Conservation (phyloP, 2,888 invertebrate genomes). For the Dryocosmus kuriphilus region DNA sequence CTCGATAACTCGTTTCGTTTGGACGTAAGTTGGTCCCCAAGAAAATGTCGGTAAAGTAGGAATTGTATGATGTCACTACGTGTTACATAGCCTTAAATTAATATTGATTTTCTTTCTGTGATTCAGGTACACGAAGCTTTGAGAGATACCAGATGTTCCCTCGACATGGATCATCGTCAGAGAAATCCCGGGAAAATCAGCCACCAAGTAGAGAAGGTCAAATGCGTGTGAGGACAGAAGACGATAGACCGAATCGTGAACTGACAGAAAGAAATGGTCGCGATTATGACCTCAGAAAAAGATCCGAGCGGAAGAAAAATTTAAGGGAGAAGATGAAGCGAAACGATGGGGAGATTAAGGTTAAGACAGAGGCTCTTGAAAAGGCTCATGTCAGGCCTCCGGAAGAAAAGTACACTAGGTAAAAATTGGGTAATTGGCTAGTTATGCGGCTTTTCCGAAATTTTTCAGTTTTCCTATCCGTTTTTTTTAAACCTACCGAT, state of each 20-base stretch:
- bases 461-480: no score
- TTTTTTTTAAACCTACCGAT: no score
- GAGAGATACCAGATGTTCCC: slow-evolving; percentile 76
- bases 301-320: no score
- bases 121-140: slow-evolving; percentile 73
- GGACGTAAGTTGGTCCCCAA: no score
- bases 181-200: slow-evolving; percentile 75
- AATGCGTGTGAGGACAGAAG: slow-evolving; percentile 68
- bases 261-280: slow-evolving; percentile 60
- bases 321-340: slow-evolving; percentile 58
- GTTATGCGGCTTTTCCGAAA: no score
- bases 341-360: slow-evolving; percentile 64
- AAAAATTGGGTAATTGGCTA: no score
- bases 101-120: neutral
- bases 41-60: no score
- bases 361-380: slow-evolving; percentile 66
- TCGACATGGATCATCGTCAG: slow-evolving; percentile 76
- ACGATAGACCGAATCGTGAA: slow-evolving; percentile 63
- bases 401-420: slow-evolving; percentile 71
- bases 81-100: no score
- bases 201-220: slow-evolving; percentile 73
- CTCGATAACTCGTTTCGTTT: no score
- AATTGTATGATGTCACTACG: no score
- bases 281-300: slow-evolving; percentile 64
- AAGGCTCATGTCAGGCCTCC: no score